Evolutionary conservation across 2,797 vertebrate species (phyloP).

Genomic region (Meda fulgida): DNA sequence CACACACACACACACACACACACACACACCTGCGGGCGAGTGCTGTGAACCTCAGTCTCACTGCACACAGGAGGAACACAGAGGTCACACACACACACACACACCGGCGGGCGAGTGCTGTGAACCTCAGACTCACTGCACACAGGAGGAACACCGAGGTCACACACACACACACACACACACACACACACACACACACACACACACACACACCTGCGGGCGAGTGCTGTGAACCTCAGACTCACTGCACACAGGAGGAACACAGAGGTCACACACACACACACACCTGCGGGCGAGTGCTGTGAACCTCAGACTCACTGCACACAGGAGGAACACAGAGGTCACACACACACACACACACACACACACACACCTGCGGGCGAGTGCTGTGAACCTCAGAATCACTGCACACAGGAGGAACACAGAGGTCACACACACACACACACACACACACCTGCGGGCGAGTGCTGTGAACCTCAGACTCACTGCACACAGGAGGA

Average conservation of each 20-base stretch:
- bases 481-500: background rate
- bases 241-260: background rate
- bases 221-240: background rate
- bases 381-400: background rate
- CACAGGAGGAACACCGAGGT: background rate
- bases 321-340: background rate
- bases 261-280: background rate
- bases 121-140: slow-evolving; percentile 1
- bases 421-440: background rate
- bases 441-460: background rate
- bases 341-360: no score
- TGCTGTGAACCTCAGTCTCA: background rate
- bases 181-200: no score
- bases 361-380: background rate
- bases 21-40: background rate
- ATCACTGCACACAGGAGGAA: background rate
- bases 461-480: background rate
- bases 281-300: background rate
- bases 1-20: no score
- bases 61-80: background rate
- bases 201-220: background rate
- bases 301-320: slow-evolving; percentile 2
- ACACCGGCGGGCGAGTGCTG: background rate
- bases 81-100: background rate
- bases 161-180: no score